These are phyloP conservation scores for Pterocles burchelli DNA, from an alignment of 2,113 vertebrate species.

Conservation along the genomic window DNA sequence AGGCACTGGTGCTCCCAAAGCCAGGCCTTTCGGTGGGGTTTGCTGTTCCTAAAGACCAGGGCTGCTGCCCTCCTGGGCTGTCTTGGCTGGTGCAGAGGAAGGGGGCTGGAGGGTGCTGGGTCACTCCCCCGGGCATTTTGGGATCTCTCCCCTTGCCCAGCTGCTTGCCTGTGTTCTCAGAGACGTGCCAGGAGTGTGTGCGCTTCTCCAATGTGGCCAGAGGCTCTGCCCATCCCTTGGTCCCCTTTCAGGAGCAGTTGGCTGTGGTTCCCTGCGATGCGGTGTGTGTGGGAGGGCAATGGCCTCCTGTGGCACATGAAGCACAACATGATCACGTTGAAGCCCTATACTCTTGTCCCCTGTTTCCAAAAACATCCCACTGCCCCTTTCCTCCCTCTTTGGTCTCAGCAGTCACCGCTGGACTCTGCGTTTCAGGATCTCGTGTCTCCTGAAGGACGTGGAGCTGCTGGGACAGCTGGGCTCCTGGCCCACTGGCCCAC, in stretches of 20 bases:
- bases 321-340: background rate
- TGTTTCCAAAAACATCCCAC: rapidly evolving
- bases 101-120: background rate
- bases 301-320: rapidly evolving
- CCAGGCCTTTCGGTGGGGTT: background rate
- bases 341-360: rapidly evolving
- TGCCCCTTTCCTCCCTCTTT: background rate
- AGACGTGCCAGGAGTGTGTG: rapidly evolving
- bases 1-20: background rate
- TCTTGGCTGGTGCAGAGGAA: background rate
- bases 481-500: background rate
- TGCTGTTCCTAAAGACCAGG: background rate
- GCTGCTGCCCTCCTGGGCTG: background rate
- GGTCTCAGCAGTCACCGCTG: rapidly evolving
- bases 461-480: rapidly evolving
- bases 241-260: background rate
- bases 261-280: rapidly evolving
- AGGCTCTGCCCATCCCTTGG: rapidly evolving
- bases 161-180: background rate
- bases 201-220: background rate
- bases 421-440: background rate
- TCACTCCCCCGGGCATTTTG: rapidly evolving
- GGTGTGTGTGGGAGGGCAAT: background rate
- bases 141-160: background rate
- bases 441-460: background rate